phyloP scores from a whole-genome alignment of 1,140 invertebrate genomes.

The Pissodes strobi region DNA sequence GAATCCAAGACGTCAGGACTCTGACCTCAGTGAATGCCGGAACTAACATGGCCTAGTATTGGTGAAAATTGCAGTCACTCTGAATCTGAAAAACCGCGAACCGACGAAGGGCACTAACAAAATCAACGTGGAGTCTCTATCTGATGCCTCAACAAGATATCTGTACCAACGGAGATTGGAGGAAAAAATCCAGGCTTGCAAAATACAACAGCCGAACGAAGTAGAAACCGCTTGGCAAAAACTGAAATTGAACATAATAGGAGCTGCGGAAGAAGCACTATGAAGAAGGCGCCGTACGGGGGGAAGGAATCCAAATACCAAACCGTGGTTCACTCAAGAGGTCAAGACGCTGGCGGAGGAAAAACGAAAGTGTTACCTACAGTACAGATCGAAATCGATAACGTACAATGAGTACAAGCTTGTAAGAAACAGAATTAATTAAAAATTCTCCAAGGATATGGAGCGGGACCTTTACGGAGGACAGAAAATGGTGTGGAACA shows the following conservation, averaged over 20 bases:
- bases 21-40: conserved; percentile 2
- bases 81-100: not conserved
- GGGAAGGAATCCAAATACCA: not conserved
- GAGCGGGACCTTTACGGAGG: too few relatives aligned
- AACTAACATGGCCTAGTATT: not conserved
- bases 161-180: too few relatives aligned
- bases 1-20: conserved; percentile 5
- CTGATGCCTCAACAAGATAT: not conserved
- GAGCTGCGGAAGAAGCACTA: conserved; percentile 2
- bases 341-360: not conserved
- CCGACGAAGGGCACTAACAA: not conserved
- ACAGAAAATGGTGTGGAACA: too few relatives aligned
- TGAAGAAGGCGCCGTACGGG: not conserved
- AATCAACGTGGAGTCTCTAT: conserved; percentile 9
- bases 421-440: too few relatives aligned
- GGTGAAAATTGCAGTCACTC: not conserved
- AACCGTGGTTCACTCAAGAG: too few relatives aligned
- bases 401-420: too few relatives aligned
- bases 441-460: too few relatives aligned
- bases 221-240: conserved; percentile 1
- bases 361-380: conserved; percentile 1
- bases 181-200: not conserved
- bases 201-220: not conserved
- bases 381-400: too few relatives aligned
- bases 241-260: not conserved